phyloP scores from a whole-genome alignment of 2,797 vertebrate genomes.

The Coluber constrictor region DNA sequence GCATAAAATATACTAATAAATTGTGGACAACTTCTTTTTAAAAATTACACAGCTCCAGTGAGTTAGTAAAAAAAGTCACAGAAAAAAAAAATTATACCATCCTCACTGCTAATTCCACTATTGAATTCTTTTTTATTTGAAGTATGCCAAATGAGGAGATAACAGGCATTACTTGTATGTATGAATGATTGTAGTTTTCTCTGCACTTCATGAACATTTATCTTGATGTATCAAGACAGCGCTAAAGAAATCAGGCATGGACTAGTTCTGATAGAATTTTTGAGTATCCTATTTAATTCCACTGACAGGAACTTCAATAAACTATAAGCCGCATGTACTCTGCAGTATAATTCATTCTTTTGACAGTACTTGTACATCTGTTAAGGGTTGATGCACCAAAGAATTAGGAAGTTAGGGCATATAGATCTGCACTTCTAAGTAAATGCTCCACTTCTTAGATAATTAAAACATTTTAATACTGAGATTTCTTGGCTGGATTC shows the following conservation, averaged over 20 bases:
- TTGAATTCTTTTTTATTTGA: constrained; percentile 7
- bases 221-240: constrained; percentile 10
- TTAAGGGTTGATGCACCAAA: background rate
- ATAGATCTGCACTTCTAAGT: constrained; percentile 7
- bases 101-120: constrained; percentile 24
- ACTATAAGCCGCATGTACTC: background rate
- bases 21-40: constrained; percentile 18
- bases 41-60: background rate
- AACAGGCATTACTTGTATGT: constrained; percentile 5
- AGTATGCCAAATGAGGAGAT: constrained; percentile 11
- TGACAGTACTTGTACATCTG: background rate
- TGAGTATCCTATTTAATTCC: constrained; percentile 32
- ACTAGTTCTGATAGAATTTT: constrained; percentile 26
- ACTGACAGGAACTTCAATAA: constrained; percentile 17
- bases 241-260: constrained; percentile 2
- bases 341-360: constrained; percentile 3
- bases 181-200: constrained; percentile 3
- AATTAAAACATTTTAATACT: constrained; percentile 12
- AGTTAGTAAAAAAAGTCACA: background rate
- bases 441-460: background rate
- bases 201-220: constrained; percentile 30
- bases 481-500: background rate
- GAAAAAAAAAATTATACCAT: background rate
- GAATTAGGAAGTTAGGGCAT: background rate
- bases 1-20: constrained; percentile 1